Base-by-base conservation (phyloP, 2,797 vertebrate genomes). In the Danionella dracula region DNA sequence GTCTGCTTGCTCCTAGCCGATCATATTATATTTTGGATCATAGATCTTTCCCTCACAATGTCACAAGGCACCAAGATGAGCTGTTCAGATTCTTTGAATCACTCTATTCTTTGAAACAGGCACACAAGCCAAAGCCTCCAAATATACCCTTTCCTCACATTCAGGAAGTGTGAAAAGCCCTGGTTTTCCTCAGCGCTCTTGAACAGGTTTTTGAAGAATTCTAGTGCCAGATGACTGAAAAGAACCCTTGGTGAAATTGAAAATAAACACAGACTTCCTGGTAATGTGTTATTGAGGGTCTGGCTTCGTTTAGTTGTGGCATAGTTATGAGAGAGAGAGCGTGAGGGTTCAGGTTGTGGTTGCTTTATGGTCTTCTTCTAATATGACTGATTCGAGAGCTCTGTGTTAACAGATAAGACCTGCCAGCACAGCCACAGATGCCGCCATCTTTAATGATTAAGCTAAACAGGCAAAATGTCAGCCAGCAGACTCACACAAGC, bases 181-280 rank as follows among this genome's bases (percentile, higher is more conserved):
- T 71, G 72, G 61, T 57, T 76, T 71, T 54, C 42, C 40, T 62
- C 29, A 48, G 37, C 19, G 40, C 29, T 21, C n/a, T 41, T 11
- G 35, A n/a, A 15, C 27, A 29, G 27, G 62, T 50, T 5, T 5
- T 83, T n/a, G 1, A n/a, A 40, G 37, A 21, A 45, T 32, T 62
- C 45, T 60, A 44, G 58, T 35, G 64, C 66, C 21, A 31, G 20
- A 27, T 46, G 55, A 68, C 62, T 51, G 71, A 73, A 74, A 72
- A 70, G 58, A 71, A 74, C 71, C 72, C 74, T n/a, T 62, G 50
- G 66, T 73, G 77, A 73, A 55, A 57, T 66, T 42, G 53, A 85
- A 86, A 88, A 89, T 89, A 89, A 91, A 89, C 84, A 85, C 83
- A 81, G 76, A 77, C 88, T 91, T 91, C 87, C 88, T 89, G 85